Base-by-base conservation (phyloP, 2,113 vertebrate species). In the Melanerpes aurifrons region DNA sequence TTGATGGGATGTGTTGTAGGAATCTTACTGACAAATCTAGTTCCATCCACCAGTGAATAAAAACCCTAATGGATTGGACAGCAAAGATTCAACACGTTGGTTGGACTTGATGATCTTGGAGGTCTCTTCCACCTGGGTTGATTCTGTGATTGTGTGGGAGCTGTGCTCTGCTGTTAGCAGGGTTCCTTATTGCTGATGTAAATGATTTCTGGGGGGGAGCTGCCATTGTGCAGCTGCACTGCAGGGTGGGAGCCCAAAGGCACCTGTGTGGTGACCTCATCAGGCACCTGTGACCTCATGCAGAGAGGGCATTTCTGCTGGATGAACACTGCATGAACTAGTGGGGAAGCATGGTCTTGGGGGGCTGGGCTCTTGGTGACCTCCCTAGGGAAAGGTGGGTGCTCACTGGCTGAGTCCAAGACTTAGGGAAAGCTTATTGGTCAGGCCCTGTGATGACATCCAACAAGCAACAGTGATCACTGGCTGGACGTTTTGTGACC, bases 401-500 rank as follows among this genome's bases (percentile, higher is more conserved):
- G 15, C 21, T 86, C n/a, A 1, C 2, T 29, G 73, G 28, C 64
- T 45, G 59, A 32, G 48, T 5, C 5, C 0, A 21, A 3, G 31
- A 1, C 1, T 4, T 0, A 1, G 54, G 43, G 54, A 24, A 25
- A 26, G 24, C 37, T 14, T 25, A 1, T 10, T 1, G 47, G 13
- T 6, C n/a, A 4, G 6, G 6, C 15, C 4, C 31, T 7, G 47
- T 43, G 67, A 40, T 40, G 40, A 40, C 10, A 40, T 40, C 40
- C 40, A 40, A 40, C 40, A 40, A 40, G 58, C n/a, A 10, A 0
- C 0, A 1, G 3, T 1, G 31, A 11, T 2, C 8, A 1, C 2
- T 4, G 70, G 29, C 12, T 15, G 40, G 35, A 35, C 2, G 0
- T 26, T 1, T 19, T 1, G 57, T n/a, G 47, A 6, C 13, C 17